Evolutionary conservation across 2,888 invertebrate genomes (phyloP), one percentile per base, ranked within the genome.

Genomic region (Neuroscelio doddi): DNA sequence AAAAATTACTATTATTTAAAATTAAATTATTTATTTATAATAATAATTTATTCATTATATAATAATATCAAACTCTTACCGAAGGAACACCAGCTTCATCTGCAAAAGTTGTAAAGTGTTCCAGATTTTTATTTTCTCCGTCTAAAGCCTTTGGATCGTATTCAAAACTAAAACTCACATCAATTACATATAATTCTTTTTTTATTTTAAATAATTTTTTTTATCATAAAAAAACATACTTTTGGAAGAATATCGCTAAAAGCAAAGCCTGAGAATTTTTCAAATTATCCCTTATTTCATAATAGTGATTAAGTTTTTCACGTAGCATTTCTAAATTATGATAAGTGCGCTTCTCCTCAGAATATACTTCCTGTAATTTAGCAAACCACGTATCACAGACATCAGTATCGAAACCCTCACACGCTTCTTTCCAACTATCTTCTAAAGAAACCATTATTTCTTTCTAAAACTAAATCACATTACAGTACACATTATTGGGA

Each of bases 121-220:
- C 86, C 10, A 87, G 79, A 74, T 88, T 89, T 69, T 85, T 86
- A 64, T 86, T 86, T 64, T 88, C 88, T 65, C 86, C 87, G 64
- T 88, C 87, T 45, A 85, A 76, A 29, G 86, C 84, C 70, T 86
- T 87, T 2, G 89, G 88, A 75, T 89, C 87, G 74, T 89, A 90
- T 63, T 87, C 86, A 61, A 87, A 84, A 71, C 89, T 89, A 76
- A 55, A 84, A 76, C 36, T 45, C 5, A 21, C 21, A 21, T 21
- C 21, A 21, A 5, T 21, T 21, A 21, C 21, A 21, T 5, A 21
- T 21, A 21, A 12, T 34, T 34, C 16, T 15, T n/a, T 34, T 14
- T 15, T 15, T 34, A n/a, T 1, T 36, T 49, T 26, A 34, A 16
- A 21, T 12, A 3, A 21, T 21, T 21, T 2, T 21, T 5, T 21